Conservation (phyloP, 2,888 invertebrate species). For the Epinotia demarniana region DNA sequence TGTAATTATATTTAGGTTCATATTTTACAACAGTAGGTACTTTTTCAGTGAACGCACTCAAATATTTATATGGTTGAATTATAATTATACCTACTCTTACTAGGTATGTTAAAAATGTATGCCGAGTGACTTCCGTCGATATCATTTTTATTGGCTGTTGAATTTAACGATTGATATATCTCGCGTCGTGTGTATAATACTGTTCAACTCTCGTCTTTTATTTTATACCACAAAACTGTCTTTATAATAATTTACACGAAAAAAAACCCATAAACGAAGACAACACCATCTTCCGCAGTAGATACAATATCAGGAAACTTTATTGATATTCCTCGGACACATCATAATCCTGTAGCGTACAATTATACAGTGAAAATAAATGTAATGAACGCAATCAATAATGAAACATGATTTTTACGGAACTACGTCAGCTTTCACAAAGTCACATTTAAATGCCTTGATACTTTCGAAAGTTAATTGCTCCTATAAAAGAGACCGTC, state of each 20-base stretch:
- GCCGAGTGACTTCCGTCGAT: neutral
- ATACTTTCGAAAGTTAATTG: constrained; percentile 36
- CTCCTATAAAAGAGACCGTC: constrained; percentile 37
- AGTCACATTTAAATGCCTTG: constrained; percentile 26
- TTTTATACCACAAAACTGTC: no score
- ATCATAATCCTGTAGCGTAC: no score
- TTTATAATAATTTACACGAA: no score
- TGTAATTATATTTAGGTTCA: neutral
- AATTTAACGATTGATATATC: neutral
- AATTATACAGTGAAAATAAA: neutral
- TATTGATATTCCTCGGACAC: no score
- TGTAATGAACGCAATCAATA: neutral
- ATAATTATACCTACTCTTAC: neutral
- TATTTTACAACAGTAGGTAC: no score
- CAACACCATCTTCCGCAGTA: neutral
- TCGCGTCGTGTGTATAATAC: neutral
- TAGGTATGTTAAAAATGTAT: neutral
- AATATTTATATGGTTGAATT: neutral
- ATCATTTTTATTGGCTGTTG: no score
- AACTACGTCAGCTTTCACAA: constrained; percentile 26
- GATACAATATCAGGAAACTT: neutral
- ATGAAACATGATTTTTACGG: constrained; percentile 4
- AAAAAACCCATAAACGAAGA: no score
- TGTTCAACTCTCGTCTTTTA: neutral
- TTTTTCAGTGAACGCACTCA: no score